Evolutionary conservation across 2,888 invertebrate species (phyloP).

Genomic region (Anticlea derivata): DNA sequence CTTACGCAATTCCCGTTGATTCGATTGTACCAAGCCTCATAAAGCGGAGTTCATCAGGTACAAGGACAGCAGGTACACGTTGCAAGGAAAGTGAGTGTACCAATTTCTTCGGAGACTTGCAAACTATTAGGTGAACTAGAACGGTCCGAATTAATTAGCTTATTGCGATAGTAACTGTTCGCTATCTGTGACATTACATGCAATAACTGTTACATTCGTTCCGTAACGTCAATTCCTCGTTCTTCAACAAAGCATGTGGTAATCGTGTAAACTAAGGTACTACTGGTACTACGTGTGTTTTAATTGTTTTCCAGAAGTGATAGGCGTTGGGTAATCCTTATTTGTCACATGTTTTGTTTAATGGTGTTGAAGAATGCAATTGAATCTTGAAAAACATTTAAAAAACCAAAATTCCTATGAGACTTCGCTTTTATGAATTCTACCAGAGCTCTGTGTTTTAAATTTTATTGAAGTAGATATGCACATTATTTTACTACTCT

Average conservation of each 20-base stretch:
- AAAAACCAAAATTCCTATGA: no score
- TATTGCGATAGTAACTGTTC: constrained; percentile 12
- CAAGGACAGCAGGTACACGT: constrained; percentile 27
- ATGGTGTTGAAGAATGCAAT: no score
- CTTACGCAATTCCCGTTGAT: constrained; percentile 19
- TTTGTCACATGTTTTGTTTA: no score
- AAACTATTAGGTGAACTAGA: constrained; percentile 20
- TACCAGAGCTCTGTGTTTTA: no score
- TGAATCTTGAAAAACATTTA: no score
- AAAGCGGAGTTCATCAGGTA: constrained; percentile 15
- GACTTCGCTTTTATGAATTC: no score
- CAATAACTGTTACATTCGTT: constrained; percentile 74
- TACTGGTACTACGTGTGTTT: constrained; percentile 29
- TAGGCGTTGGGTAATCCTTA: constrained; percentile 13
- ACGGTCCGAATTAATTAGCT: constrained; percentile 18
- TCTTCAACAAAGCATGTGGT: constrained; percentile 49
- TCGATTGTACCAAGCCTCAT: constrained; percentile 4
- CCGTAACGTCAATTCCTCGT: constrained; percentile 69
- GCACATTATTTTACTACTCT: no score
- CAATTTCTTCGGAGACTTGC: constrained; percentile 16
- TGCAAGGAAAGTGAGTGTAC: constrained; percentile 13
- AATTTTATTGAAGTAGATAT: no score
- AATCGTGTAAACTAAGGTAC: constrained; percentile 38
- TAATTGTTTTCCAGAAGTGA: constrained; percentile 29
- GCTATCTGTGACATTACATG: constrained; percentile 43